These are phyloP conservation scores for Ceratoteleas bidentatus DNA, from an alignment of 1,140 invertebrate genomes.

Conservation along the genomic window DNA sequence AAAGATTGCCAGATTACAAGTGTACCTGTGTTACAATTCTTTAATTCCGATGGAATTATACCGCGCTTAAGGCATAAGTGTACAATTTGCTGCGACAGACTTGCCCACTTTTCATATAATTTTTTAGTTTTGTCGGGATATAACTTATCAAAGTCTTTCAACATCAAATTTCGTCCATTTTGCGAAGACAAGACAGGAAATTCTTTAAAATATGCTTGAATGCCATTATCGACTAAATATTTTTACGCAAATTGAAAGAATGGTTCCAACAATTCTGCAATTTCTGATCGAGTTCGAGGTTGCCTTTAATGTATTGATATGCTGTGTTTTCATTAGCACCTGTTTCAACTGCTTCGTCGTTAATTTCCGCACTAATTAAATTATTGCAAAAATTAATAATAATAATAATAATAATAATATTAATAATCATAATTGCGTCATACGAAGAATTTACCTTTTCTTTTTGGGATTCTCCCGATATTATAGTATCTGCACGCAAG, in stretches of 20 bases:
- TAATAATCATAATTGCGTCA: no score
- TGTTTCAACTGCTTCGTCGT: not conserved
- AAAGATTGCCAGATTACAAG: not conserved
- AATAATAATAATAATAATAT: no score
- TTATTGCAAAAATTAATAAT: no score
- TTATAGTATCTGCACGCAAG: conserved; percentile 14
- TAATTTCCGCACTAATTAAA: no score
- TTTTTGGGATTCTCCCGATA: conserved; percentile 3
- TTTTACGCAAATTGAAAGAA: not conserved
- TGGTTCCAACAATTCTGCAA: not conserved
- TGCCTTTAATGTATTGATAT: conserved; percentile 4
- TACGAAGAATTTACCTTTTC: not conserved
- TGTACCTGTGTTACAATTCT: not conserved
- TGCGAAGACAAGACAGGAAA: conserved; percentile 9
- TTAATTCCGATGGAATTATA: not conserved
- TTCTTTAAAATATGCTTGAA: conserved; percentile 5
- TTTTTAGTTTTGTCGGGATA: not conserved
- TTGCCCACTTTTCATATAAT: not conserved
- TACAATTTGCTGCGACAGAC: not conserved
- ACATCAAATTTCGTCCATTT: conserved; percentile 3
- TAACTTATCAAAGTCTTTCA: conserved; percentile 14
- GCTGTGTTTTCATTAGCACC: not conserved
- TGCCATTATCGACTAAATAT: not conserved
- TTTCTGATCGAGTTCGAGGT: not conserved
- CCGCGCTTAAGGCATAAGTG: not conserved